Conservation (phyloP, 2,113 vertebrate genomes). For the Esox niger region DNA sequence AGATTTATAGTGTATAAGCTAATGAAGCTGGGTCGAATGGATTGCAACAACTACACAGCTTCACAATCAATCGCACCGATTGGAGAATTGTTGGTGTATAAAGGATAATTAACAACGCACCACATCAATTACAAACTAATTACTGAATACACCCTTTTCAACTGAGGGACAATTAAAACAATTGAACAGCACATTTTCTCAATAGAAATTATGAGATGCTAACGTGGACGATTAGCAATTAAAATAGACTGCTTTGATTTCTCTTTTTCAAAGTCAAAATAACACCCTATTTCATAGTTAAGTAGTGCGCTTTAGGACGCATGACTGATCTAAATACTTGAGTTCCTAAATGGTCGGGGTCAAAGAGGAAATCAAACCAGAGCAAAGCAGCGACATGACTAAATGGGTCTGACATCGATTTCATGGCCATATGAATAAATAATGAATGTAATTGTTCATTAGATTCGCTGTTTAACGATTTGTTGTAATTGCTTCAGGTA, state of each 20-base stretch:
- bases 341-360: background rate
- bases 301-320: too few species aligned
- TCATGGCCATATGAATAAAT: constrained; percentile 23
- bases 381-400: constrained; percentile 6
- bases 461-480: constrained; percentile 28
- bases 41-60: constrained; percentile 31
- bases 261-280: constrained; percentile 4
- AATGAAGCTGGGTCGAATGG: background rate
- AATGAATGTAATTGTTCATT: constrained; percentile 33
- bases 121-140: constrained; percentile 9
- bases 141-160: constrained; percentile 6
- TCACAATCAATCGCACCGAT: background rate
- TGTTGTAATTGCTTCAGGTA: constrained; percentile 26
- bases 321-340: background rate
- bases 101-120: constrained; percentile 9
- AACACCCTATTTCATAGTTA: too few species aligned
- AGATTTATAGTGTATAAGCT: background rate
- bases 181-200: constrained; percentile 1
- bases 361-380: background rate
- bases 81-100: background rate
- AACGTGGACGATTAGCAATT: background rate
- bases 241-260: background rate
- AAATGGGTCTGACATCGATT: constrained; percentile 18
- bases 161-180: background rate
- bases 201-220: background rate